phyloP scores from a whole-genome alignment of 1,140 invertebrate genomes.

The Psix sp. region DNA sequence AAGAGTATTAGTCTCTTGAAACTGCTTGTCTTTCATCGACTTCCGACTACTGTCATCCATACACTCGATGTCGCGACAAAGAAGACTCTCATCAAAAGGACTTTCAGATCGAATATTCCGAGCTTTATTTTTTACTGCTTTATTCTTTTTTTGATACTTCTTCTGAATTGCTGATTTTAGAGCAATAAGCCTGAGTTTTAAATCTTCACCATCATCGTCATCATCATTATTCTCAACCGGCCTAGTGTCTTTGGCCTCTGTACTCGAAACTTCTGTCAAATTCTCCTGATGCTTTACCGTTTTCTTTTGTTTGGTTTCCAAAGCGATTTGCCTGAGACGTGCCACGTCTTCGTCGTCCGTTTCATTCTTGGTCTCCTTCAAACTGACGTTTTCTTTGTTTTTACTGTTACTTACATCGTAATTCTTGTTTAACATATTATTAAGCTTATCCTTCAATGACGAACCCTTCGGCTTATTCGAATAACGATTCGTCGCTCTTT shows the following conservation, averaged over 20 bases:
- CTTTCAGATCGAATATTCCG: slow-evolving; percentile 39
- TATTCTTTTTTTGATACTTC: slow-evolving; percentile 65
- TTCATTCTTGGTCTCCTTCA: slow-evolving; percentile 19
- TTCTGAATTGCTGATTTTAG: slow-evolving; percentile 71
- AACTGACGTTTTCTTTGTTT: slow-evolving; percentile 23
- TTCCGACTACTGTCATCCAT: not conserved
- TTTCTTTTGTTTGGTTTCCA: slow-evolving; percentile 70
- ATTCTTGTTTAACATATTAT: slow-evolving; percentile 66
- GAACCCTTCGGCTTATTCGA: slow-evolving; percentile 58
- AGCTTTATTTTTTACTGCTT: slow-evolving; percentile 5
- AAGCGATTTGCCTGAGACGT: slow-evolving; percentile 65
- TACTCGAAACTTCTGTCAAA: not conserved
- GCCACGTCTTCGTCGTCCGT: slow-evolving; percentile 67
- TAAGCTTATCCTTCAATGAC: slow-evolving; percentile 71
- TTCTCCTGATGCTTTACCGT: slow-evolving; percentile 23
- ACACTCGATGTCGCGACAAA: slow-evolving; percentile 53
- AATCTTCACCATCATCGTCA: slow-evolving; percentile 67
- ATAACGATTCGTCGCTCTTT: not conserved
- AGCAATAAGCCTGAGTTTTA: slow-evolving; percentile 69
- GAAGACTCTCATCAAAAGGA: slow-evolving; percentile 67
- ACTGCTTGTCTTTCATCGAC: slow-evolving; percentile 1
- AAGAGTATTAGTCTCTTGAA: slow-evolving; percentile 27
- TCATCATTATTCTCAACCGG: slow-evolving; percentile 63
- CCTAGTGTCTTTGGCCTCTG: slow-evolving; percentile 8
- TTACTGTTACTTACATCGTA: not conserved